Base-by-base conservation (phyloP, 2,113 vertebrate genomes). In the Antechinus stuartii region DNA sequence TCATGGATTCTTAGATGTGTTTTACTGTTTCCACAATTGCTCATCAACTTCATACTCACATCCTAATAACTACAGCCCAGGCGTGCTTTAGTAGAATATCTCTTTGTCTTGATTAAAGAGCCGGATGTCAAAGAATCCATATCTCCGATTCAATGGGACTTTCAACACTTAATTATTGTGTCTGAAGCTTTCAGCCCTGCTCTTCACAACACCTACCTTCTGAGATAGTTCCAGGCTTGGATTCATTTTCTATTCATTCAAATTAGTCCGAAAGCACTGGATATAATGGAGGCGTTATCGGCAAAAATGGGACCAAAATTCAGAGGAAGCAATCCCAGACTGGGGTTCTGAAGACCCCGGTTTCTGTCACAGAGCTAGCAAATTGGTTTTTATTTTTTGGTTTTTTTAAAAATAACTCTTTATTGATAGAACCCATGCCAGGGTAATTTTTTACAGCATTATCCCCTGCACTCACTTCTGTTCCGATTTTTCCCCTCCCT, bases 71-170 rank as follows among this genome's bases (percentile, higher is more conserved):
- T 76, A 92, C 93, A 95, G 57, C 92, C 93, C 95, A 91, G 91
- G 91, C 92, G 95, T 90, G 91, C 54, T 57, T 97, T 84, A 92
- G 95, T n/a, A 97, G 91, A 96, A 93, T 56, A 96, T 98, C 97
- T 97, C 95, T 89, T 76, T 95, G 92, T 97, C 95, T 95, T 96
- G 68, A 96, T 94, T 98, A 97, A 98, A 98, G 91, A 92, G 76
- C 91, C 94, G 91, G 92, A 89, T 96, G 96, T 97, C 95, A 97
- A 97, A 97, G 96, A 97, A 95, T 97, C 35, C 93, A 84, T 94
- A 93, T 96, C 95, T 97, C 90, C 96, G 54, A 94, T 93, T 97
- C 95, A 57, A 42, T 4, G 42, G 54, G 11, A 97, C 95, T 98
- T 97, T 94, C 50, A 93, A 92, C 93, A 97, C 97, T 96, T 97